A percentile compares a stretch with the other conserved stretches of the same genome.
Evolutionary conservation across 2,113 vertebrate genomes (phyloP).

Genomic region (Hydrolagus affinis): DNA sequence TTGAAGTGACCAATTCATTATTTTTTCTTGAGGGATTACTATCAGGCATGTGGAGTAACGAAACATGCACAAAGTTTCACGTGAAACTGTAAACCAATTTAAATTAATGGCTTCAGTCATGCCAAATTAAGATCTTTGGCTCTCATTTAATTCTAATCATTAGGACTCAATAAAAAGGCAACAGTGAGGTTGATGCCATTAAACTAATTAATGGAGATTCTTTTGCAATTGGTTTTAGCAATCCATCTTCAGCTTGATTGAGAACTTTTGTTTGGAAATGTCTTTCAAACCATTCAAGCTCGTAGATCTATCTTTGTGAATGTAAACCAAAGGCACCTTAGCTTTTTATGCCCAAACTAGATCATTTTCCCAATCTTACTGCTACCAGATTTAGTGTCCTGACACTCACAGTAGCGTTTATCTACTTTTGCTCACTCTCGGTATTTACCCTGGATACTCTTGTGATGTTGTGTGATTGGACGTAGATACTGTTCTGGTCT

Average conservation of each 20-base stretch:
- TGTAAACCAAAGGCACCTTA: not conserved
- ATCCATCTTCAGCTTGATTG: not conserved
- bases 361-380: not conserved
- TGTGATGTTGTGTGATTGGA: no score
- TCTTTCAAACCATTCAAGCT: not conserved
- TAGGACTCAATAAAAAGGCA: not conserved
- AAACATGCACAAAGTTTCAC: no score
- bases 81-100: not conserved
- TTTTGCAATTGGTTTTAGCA: not conserved
- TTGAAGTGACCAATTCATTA: no score
- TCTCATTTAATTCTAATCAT: slow-evolving; percentile 1
- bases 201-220: not conserved
- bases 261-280: not conserved
- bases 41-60: no score
- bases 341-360: not conserved
- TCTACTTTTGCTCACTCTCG: no score
- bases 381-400: no score
- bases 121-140: not conserved
- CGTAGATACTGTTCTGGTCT: no score
- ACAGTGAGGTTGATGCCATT: not conserved
- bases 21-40: no score
- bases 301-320: not conserved
- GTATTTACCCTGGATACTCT: no score
- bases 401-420: no score
- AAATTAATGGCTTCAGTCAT: slow-evolving; percentile 11